A percentile compares a stretch with the other conserved stretches of the same genome.
phyloP scores from a whole-genome alignment of 53 echinoderm and acorn worm species.

The Apostichopus leukothele region DNA sequence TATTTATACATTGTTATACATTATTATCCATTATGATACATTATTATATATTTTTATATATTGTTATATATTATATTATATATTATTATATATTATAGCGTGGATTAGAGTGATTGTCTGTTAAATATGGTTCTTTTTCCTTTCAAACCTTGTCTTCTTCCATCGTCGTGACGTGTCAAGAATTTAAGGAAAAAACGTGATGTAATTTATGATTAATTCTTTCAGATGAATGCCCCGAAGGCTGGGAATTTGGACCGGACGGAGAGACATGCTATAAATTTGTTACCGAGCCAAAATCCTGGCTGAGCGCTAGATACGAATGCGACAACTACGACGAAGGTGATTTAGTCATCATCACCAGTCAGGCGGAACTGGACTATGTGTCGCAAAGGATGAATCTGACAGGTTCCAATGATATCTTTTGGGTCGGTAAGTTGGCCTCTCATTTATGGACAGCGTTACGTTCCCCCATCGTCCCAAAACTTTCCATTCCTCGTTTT shows the following conservation, averaged over 20 bases:
- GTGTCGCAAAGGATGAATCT: slow-evolving; percentile 29
- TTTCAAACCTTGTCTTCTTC: neutral
- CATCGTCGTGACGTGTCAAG: too few species aligned
- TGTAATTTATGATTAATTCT: neutral
- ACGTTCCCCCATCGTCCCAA: too few species aligned
- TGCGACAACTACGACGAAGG: slow-evolving; percentile 65
- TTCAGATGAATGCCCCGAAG: slow-evolving; percentile 78
- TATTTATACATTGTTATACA: too few species aligned
- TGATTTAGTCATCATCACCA: slow-evolving; percentile 74
- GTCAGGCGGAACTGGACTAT: slow-evolving; percentile 58
- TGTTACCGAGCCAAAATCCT: slow-evolving; percentile 50
- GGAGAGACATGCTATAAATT: slow-evolving; percentile 88
- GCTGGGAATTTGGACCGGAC: slow-evolving; percentile 65
- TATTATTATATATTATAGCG: neutral
- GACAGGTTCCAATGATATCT: neutral
- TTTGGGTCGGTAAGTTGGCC: slow-evolving; percentile 25
- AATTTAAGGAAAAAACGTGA: too few species aligned
- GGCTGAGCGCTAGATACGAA: slow-evolving; percentile 74
- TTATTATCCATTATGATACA: too few species aligned
- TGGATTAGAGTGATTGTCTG: neutral
- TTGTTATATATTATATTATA: too few species aligned
- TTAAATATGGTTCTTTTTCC: neutral
- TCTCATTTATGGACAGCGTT: too few species aligned
- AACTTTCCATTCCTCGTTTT: too few species aligned
- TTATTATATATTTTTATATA: neutral